phyloP scores from a whole-genome alignment of 2,888 invertebrate species.

The Bedellia somnulentella region DNA sequence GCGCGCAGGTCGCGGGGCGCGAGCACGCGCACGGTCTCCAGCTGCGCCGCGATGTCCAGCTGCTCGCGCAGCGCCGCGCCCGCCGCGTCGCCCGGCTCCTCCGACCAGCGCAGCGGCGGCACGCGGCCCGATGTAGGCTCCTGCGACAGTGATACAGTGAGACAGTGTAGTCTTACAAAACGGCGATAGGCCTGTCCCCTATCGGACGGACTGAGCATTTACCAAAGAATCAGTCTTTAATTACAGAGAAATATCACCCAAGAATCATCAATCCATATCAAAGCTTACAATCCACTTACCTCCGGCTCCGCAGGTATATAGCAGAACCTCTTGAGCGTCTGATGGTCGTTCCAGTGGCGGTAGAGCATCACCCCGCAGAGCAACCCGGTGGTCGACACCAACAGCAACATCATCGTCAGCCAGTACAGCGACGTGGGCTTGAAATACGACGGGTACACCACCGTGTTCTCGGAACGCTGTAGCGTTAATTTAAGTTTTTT shows the following conservation, averaged over 20 bases:
- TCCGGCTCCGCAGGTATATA: constrained; percentile 61
- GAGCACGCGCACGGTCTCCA: constrained; percentile 85
- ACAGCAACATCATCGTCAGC: constrained; percentile 68
- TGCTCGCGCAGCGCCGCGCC: constrained; percentile 84
- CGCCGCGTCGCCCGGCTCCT: constrained; percentile 11
- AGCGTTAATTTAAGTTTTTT: too few species aligned
- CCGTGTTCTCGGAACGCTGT: constrained; percentile 23
- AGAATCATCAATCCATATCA: too few species aligned
- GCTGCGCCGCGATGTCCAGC: constrained; percentile 76
- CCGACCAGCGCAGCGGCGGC: constrained; percentile 19
- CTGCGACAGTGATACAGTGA: background rate
- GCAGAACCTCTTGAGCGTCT: constrained; percentile 66
- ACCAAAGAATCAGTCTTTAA: too few species aligned
- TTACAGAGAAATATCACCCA: too few species aligned
- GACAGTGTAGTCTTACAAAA: too few species aligned
- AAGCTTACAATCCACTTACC: background rate
- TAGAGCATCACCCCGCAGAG: constrained; percentile 76
- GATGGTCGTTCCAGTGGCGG: constrained; percentile 56
- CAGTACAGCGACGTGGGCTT: too few species aligned
- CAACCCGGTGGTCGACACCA: constrained; percentile 72
- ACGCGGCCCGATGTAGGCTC: constrained; percentile 12
- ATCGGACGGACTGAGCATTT: too few species aligned
- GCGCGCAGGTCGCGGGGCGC: constrained; percentile 80
- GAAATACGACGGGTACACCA: too few species aligned
- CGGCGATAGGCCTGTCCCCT: too few species aligned